Base-by-base conservation (phyloP, 2,113 vertebrate species). In the Stigmatopora argus region DNA sequence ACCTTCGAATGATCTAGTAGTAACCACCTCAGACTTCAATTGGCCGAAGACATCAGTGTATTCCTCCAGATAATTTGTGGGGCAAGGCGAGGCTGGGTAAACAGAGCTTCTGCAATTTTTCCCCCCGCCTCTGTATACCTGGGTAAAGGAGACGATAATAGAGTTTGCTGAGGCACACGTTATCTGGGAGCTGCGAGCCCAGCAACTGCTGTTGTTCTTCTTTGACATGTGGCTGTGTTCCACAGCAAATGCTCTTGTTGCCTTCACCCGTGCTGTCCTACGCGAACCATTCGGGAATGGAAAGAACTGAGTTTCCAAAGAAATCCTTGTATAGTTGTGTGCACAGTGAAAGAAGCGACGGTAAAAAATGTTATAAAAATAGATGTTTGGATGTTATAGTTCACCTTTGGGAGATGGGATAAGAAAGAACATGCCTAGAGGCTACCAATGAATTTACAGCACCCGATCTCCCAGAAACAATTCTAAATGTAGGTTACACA, bases 401-500 rank as follows among this genome's bases (percentile, higher is more conserved):
- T 79, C 79, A 83, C 85, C 85, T 84, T 79, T 82, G 85, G 85
- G 84, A 84, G 77, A 84, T 23, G 64, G 78, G 81, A 86, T 85
- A 82, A 87, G 76, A 84, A 83, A 19, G 34, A 59, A 41, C 67
- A 70, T 55, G 66, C 72, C 83, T 82, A 78, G 74, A 44, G 58
- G 85, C 80, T 63, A 81, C 76, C 78, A 87, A 85, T 83, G 78
- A 85, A 87, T 86, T 84, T 89, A 85, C 64, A 45, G 71, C 74
- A 71, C 70, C 62, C 70, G 75, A 86, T 85, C 80, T 85, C 78
- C 78, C 77, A 85, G 81, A 89, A 85, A 89, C 85, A 87, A 86
- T 87, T 84, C 83, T 89, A 84, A 83, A 85, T 85, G 81, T 87
- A 80, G 74, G 81, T 86, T 85, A 89, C 84, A 86, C 83, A 89